Evolutionary conservation across 2,888 invertebrate genomes (phyloP).

Genomic region (Marronus borbonicus): DNA sequence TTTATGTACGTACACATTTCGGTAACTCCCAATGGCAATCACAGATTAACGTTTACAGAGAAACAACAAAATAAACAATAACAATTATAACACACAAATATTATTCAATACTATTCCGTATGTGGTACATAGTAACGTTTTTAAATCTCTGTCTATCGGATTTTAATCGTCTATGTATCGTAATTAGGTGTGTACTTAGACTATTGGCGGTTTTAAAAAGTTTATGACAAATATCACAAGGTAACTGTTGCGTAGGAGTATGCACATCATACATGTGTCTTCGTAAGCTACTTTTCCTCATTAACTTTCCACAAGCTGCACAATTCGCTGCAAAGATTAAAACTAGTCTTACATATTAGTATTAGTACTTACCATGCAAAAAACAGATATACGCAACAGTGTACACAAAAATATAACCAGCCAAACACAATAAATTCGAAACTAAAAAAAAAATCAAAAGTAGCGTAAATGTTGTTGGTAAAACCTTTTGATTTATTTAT

Average conservation of each 20-base stretch:
- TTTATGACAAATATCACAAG: conserved; percentile 64
- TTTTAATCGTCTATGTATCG: conserved; percentile 62
- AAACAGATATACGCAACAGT: conserved; percentile 50
- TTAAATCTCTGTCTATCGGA: conserved; percentile 55
- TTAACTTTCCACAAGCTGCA: conserved; percentile 63
- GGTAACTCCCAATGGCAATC: too few species aligned
- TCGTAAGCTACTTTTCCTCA: conserved; percentile 64
- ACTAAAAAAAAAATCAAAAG: conserved; percentile 41
- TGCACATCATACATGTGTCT: conserved; percentile 64
- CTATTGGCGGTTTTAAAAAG: conserved; percentile 64
- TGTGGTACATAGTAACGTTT: conserved; percentile 20
- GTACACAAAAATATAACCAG: conserved; percentile 48
- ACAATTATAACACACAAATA: not conserved
- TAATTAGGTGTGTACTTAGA: conserved; percentile 63
- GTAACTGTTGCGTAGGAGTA: conserved; percentile 62
- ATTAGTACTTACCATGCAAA: conserved; percentile 67
- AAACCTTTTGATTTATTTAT: conserved; percentile 28
- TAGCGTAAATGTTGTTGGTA: not conserved
- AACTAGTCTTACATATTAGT: conserved; percentile 52
- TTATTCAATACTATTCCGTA: not conserved
- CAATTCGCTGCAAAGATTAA: conserved; percentile 63
- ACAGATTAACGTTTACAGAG: too few species aligned
- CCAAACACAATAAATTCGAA: conserved; percentile 48
- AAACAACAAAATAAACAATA: too few species aligned
- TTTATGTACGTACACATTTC: too few species aligned